Percentiles rank a stretch among this genome's conserved stretches.
These are phyloP conservation scores for Centruroides sculpturatus DNA, from an alignment of 1,140 invertebrate species.

Conservation along the genomic window DNA sequence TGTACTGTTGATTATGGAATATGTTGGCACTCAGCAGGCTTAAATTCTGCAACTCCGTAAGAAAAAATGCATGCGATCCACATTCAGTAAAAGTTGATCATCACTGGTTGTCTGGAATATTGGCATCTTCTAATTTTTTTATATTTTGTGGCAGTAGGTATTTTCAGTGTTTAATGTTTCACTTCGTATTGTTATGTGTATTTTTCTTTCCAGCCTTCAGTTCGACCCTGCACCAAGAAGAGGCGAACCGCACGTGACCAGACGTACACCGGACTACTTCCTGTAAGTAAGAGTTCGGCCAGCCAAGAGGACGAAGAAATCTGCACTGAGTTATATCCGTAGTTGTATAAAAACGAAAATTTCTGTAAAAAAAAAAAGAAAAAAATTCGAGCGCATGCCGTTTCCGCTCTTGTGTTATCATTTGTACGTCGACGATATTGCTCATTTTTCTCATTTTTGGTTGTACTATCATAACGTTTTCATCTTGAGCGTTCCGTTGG, in stretches of 20 bases:
- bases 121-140: too few species aligned
- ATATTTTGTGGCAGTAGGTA: too few species aligned
- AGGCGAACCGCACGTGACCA: conserved; percentile 96
- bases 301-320: not conserved
- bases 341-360: not conserved
- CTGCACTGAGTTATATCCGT: not conserved
- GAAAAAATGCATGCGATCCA: too few species aligned
- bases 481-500: too few species aligned
- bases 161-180: too few species aligned
- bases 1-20: too few species aligned
- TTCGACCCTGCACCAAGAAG: conserved; percentile 98
- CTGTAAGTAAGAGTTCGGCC: conserved; percentile 45
- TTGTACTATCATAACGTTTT: too few species aligned
- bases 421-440: not conserved
- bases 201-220: conserved; percentile 50
- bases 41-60: too few species aligned
- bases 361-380: not conserved
- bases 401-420: not conserved
- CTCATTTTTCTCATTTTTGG: too few species aligned
- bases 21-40: too few species aligned
- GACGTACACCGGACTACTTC: conserved; percentile 99
- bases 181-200: not conserved
- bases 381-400: not conserved
- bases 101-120: too few species aligned
- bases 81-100: too few species aligned